Conservation (phyloP, 2,797 vertebrate genomes). For the Morelia viridis region DNA sequence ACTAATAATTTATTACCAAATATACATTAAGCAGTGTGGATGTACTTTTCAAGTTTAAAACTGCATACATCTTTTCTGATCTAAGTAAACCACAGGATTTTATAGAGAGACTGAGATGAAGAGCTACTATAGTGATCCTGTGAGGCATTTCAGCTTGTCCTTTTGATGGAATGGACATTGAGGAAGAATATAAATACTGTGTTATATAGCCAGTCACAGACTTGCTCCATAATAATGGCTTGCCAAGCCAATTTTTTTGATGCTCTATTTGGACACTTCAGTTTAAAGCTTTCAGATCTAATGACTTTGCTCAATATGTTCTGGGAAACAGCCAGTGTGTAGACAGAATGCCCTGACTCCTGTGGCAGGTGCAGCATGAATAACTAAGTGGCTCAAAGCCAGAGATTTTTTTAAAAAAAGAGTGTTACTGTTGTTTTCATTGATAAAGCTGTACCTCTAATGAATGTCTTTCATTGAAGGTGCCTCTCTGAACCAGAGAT, state of each 20-base stretch:
- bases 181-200: neutral
- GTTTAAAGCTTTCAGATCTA: neutral
- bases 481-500: neutral
- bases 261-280: fast-evolving
- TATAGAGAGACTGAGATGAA: neutral
- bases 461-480: conserved; percentile 13
- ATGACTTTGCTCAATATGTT: conserved; percentile 3
- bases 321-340: conserved; percentile 9
- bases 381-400: neutral
- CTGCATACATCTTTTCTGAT: neutral
- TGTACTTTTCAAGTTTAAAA: neutral
- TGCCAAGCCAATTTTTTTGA: neutral
- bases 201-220: neutral
- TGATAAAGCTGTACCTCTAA: conserved; percentile 13
- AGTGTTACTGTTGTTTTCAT: neutral
- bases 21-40: neutral
- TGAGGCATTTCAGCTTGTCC: neutral
- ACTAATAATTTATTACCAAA: neutral
- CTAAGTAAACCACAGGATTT: neutral
- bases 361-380: conserved; percentile 5
- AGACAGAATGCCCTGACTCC: conserved; percentile 8
- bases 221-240: neutral
- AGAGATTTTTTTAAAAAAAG: neutral
- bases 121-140: neutral
- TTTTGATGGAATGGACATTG: neutral